phyloP scores from a whole-genome alignment of 2,888 invertebrate species.

The Eilema caniola region DNA sequence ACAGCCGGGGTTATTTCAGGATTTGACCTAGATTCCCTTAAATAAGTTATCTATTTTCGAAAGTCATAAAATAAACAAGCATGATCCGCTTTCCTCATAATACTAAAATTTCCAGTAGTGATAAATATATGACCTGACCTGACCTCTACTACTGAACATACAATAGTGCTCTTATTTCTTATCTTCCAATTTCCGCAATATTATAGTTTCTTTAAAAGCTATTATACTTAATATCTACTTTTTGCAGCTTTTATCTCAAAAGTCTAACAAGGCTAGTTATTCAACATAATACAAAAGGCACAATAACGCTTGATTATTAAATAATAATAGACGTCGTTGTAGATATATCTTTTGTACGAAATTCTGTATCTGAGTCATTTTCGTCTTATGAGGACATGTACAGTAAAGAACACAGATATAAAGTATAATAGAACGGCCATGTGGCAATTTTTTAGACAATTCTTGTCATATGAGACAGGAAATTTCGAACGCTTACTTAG shows the following conservation, averaged over 20 bases:
- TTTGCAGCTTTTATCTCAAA: slow-evolving; percentile 19
- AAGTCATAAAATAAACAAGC: not conserved
- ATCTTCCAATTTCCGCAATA: not conserved
- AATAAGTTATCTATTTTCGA: not conserved
- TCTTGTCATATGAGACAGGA: too few relatives aligned
- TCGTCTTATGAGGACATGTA: slow-evolving; percentile 8
- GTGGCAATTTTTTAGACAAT: too few relatives aligned
- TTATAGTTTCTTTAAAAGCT: not conserved
- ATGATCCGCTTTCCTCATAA: not conserved
- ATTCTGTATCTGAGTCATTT: slow-evolving; percentile 25
- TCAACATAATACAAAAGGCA: slow-evolving; percentile 17
- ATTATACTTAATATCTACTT: slow-evolving; percentile 1
- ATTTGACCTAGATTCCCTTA: not conserved
- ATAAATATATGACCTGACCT: not conserved
- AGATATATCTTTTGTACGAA: slow-evolving; percentile 34
- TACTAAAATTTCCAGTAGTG: not conserved
- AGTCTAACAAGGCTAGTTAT: slow-evolving; percentile 18
- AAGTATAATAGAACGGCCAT: too few relatives aligned
- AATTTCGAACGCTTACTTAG: too few relatives aligned
- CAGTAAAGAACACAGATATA: too few relatives aligned
- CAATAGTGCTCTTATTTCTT: not conserved
- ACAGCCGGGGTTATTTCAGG: not conserved
- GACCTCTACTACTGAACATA: not conserved
- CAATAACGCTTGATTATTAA: slow-evolving; percentile 19
- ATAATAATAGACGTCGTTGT: slow-evolving; percentile 26